Evolutionary conservation across 2,113 vertebrate species (phyloP).

Genomic region (Neolamprologus brichardi): DNA sequence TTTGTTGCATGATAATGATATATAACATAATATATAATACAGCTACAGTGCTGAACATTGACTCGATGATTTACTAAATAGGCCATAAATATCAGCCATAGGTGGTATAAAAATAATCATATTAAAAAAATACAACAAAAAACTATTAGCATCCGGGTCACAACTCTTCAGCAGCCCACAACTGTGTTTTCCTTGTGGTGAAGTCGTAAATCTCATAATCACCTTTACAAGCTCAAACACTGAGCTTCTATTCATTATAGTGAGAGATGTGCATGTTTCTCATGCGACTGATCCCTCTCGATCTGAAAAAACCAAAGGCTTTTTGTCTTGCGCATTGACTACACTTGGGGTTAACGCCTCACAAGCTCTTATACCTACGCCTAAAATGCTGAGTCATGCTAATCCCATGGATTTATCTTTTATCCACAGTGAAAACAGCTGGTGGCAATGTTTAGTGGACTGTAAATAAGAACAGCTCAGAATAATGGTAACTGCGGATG

Average conservation of each 20-base stretch:
- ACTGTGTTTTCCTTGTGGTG: background rate
- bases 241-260: background rate
- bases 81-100: background rate
- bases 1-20: background rate
- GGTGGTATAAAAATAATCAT: background rate
- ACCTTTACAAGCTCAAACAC: background rate
- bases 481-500: constrained; percentile 36
- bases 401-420: constrained; percentile 32
- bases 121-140: background rate
- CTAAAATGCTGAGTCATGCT: constrained; percentile 24
- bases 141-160: background rate
- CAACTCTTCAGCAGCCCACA: background rate
- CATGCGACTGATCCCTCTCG: background rate
- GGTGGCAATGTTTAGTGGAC: constrained; percentile 32
- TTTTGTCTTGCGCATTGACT: constrained; percentile 7
- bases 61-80: background rate
- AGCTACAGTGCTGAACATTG: background rate
- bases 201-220: constrained; percentile 2
- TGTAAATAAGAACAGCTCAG: constrained; percentile 30
- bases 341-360: background rate
- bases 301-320: background rate
- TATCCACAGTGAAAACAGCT: constrained; percentile 12
- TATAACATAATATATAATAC: background rate
- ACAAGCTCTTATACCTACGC: background rate
- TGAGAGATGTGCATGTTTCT: background rate